These are phyloP conservation scores for Sprattus sprattus DNA, from an alignment of 2,113 vertebrate species.

Conservation along the genomic window DNA sequence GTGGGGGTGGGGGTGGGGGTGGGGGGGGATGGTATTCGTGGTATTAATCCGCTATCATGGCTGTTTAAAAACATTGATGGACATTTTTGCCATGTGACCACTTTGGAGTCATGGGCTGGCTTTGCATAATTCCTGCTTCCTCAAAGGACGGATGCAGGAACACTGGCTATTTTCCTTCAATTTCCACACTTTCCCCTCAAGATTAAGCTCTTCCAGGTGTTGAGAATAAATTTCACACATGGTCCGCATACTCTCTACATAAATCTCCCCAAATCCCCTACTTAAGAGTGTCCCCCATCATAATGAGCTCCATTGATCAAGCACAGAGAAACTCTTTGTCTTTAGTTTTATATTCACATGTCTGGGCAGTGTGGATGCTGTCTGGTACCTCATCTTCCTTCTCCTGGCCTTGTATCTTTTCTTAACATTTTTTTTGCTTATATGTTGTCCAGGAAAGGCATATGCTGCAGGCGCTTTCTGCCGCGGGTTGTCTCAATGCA, in stretches of 20 bases:
- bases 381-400: not conserved
- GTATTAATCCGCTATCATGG: not conserved
- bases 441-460: not conserved
- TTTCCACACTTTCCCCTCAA: slow-evolving; percentile 15
- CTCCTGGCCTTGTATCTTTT: not conserved
- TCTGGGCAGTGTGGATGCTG: not conserved
- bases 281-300: slow-evolving; percentile 46
- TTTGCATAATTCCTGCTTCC: not conserved
- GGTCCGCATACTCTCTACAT: slow-evolving; percentile 49
- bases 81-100: not conserved
- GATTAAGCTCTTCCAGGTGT: slow-evolving; percentile 61
- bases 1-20: not conserved
- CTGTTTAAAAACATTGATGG: not conserved
- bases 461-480: not conserved
- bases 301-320: slow-evolving; percentile 63
- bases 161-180: slow-evolving; percentile 16
- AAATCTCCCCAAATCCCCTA: slow-evolving; percentile 57
- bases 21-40: not conserved
- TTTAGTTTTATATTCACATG: slow-evolving; percentile 1
- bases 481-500: not conserved
- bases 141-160: not conserved
- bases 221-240: slow-evolving; percentile 63
- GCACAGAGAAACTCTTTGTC: slow-evolving; percentile 44
- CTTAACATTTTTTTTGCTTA: not conserved
- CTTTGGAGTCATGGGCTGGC: not conserved